Evolutionary conservation across 2,113 vertebrate genomes (phyloP).

Genomic region (Hucho hucho): DNA sequence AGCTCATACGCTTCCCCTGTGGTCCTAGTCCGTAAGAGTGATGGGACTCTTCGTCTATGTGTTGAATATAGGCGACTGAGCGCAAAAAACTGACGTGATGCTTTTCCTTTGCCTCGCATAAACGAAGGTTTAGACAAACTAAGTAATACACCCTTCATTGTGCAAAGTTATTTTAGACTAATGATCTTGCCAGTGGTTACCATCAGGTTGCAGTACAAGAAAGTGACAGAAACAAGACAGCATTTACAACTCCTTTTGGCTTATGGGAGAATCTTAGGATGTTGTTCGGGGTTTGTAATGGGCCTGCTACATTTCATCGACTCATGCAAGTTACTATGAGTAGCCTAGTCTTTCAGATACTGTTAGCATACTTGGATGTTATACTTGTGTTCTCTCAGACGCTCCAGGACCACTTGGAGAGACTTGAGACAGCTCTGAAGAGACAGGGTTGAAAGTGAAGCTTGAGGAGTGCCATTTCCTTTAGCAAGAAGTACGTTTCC

Average conservation of each 20-base stretch:
- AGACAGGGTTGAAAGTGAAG: slow-evolving; percentile 21
- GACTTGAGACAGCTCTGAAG: slow-evolving; percentile 16
- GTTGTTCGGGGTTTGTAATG: slow-evolving; percentile 16
- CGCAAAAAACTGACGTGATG: neutral
- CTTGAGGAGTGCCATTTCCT: slow-evolving; percentile 10
- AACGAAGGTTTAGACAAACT: slow-evolving; percentile 1
- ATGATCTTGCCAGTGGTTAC: slow-evolving; percentile 15
- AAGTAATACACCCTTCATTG: neutral
- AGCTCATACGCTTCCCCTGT: neutral
- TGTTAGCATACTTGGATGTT: slow-evolving; percentile 19
- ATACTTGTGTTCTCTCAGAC: slow-evolving; percentile 16
- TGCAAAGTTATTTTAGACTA: slow-evolving; percentile 9
- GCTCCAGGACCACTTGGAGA: slow-evolving; percentile 1
- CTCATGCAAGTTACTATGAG: neutral
- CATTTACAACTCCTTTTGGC: slow-evolving; percentile 13
- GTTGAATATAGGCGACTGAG: neutral
- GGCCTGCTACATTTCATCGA: neutral
- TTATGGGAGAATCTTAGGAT: neutral
- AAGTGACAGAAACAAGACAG: slow-evolving; percentile 1
- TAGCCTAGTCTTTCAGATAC: slow-evolving; percentile 20
- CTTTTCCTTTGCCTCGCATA: slow-evolving; percentile 11
- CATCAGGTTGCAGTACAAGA: slow-evolving; percentile 15
- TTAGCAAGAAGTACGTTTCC: neutral
- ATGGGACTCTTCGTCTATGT: neutral
- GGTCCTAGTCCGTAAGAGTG: neutral